Evolutionary conservation across 1,140 invertebrate genomes (phyloP), one percentile per base, ranked within the genome.

Genomic region (Meloidogyne hapla): DNA sequence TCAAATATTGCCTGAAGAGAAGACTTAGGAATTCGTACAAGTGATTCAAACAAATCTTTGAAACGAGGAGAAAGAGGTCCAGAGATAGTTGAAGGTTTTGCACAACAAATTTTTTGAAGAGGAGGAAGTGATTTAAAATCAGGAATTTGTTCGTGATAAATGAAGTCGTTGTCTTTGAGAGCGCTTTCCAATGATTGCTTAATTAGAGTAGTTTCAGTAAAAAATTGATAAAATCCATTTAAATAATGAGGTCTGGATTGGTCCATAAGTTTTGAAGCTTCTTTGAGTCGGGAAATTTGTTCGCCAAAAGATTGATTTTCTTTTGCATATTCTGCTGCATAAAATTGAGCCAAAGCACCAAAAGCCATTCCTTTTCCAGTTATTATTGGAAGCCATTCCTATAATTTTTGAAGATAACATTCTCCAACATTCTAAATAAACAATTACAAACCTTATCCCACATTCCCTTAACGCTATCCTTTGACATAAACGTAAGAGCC

Each of bases 171-270:
- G 88, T n/a, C 86, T 85, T 92, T 92, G 88, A 92, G 91, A 67
- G 97, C 89, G 72, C 94, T 90, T 4, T 94, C 91, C 79, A 98
- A 94, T 89, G 97, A 93, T 90, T 98, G 94, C 67, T 96, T 96
- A 77, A 98, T 91, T 66, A 89, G 87, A 87, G 94, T 95, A 62
- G 91, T 91, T 74, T 91, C 90, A n/a, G n/a, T n/a, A n/a, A n/a
- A n/a, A n/a, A n/a, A n/a, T 84, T 92, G 93, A 82, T 92, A 92
- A 9, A 94, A 92, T 88, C 96, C 94, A 88, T 94, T 93, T n/a
- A n/a, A n/a, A 87, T 97, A 92, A 0, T 94, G 91, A 66, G 98
- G 89, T 1, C 64, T 79, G 18, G 92, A 95, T 23, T 83, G 79
- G 5, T 81, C 80, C 62, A 81, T 45, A 12, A 82, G 26, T 45